Base-by-base conservation (phyloP, 2,888 invertebrate genomes). In the Anticlea derivata region DNA sequence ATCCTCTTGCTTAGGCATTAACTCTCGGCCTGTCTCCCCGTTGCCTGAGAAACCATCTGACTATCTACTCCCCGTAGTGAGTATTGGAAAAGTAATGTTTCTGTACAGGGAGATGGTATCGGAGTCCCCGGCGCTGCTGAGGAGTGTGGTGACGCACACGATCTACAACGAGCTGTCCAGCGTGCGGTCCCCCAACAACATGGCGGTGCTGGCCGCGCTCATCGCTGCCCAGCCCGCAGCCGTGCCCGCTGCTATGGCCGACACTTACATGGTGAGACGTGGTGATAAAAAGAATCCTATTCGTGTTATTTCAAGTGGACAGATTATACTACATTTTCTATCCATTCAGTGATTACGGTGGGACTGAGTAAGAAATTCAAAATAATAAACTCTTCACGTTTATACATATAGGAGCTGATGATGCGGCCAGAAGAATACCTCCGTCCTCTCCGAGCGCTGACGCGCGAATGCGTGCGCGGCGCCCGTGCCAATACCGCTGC, bases 91-190 rank as follows among this genome's bases (percentile, higher is more conserved):
- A n/a, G n/a, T n/a, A 3, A 7, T 38, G 7, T 27, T 5, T 27
- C 11, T 24, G 33, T 30, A 10, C 44, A 96, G 97, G 70, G 98
- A 99, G 83, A 93, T 99, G 91, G 94, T 99, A 30, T 93, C 93
- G 7, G 93, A 96, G 41, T 96, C 96, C 72, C 94, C 96, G 0
- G 96, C 96, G 13, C 96, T 98, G 73, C 86, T 98, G 44, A 94
- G 94, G 51, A 95, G 96, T 23, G 93, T 98, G 55, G 89, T 99
- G 63, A 97, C 97, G 65, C 96, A 97, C 75, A 97, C 97, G 0
- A 95, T 99, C 50, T 98, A 97, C 91, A 99, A 99, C 84, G 99
- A 99, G 89, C 87, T 99, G 61, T 97, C 98, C 0, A 95, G 96
- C 72, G 94, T 95, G 20, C 93, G 98, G 51, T 98, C 98, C 86